A percentile compares a stretch with the other conserved stretches of the same genome.
These are phyloP conservation scores for Ceryle rudis DNA, from an alignment of 2,797 vertebrate genomes.

Conservation along the genomic window DNA sequence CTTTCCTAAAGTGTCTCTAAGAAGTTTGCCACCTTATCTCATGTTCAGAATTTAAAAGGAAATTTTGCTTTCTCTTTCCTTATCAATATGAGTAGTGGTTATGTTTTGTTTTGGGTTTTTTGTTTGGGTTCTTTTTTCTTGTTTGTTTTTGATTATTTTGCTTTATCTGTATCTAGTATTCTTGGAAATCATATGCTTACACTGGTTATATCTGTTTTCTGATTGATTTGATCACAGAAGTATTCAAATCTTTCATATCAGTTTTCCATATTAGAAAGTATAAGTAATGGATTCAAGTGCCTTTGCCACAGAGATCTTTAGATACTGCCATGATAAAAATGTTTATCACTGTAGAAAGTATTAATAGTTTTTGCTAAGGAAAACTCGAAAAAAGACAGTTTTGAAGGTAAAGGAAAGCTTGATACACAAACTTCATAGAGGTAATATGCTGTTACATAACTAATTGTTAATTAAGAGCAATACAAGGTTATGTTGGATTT, in stretches of 20 bases:
- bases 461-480: neutral
- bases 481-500: neutral
- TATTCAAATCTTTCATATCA: neutral
- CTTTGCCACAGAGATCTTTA: neutral
- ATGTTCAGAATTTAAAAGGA: neutral
- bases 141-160: neutral
- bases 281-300: neutral
- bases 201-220: neutral
- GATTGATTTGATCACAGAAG: neutral
- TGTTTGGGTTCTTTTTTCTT: neutral
- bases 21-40: neutral
- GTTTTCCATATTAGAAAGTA: neutral
- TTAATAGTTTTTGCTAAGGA: neutral
- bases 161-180: neutral
- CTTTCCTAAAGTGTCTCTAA: neutral
- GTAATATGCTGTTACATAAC: neutral
- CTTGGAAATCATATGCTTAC: neutral
- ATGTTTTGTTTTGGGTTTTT: neutral
- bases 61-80: neutral
- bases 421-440: neutral
- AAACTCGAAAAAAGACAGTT: neutral
- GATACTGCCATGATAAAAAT: neutral
- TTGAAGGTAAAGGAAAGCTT: neutral
- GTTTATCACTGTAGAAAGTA: neutral
- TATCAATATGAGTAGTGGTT: rapidly evolving